These are phyloP conservation scores for Drosophila limbata DNA, from an alignment of 2,888 invertebrate genomes.

Conservation along the genomic window DNA sequence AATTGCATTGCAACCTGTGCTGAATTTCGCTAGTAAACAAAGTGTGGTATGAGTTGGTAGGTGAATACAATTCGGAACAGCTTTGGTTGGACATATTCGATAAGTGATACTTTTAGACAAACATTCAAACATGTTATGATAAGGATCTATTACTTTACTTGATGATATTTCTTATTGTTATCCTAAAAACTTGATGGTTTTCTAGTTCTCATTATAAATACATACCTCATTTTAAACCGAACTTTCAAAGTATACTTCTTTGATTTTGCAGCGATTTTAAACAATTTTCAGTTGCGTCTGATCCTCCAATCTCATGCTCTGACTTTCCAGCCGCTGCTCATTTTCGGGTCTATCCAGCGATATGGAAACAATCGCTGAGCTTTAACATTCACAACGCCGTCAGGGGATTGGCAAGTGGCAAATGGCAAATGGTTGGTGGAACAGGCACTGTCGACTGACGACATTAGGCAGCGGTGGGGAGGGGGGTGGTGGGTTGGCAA, in stretches of 20 bases:
- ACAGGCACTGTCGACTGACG: conserved; percentile 9
- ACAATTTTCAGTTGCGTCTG: neutral
- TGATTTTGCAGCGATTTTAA: neutral
- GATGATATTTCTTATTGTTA: neutral
- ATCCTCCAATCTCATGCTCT: conserved; percentile 30
- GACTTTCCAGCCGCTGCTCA: conserved; percentile 42
- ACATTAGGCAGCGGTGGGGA: neutral
- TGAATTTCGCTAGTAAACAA: conserved; percentile 2
- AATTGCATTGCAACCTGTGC: conserved; percentile 2
- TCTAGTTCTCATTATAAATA: neutral
- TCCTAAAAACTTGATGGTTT: neutral
- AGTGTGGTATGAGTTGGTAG: neutral
- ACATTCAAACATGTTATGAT: too few species aligned
- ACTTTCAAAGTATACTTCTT: neutral
- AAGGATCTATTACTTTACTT: neutral
- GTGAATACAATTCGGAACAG: neutral
- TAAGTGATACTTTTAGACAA: too few species aligned
- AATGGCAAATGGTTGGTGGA: conserved; percentile 16
- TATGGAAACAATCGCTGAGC: conserved; percentile 73
- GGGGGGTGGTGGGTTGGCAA: too few species aligned
- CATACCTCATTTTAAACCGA: neutral
- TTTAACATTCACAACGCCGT: conserved; percentile 53
- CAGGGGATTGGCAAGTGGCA: conserved; percentile 15
- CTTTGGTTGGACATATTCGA: neutral
- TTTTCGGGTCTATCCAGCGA: conserved; percentile 66